Evolutionary conservation across 2,888 invertebrate genomes (phyloP).

Genomic region (Erpobdella octoculata): DNA sequence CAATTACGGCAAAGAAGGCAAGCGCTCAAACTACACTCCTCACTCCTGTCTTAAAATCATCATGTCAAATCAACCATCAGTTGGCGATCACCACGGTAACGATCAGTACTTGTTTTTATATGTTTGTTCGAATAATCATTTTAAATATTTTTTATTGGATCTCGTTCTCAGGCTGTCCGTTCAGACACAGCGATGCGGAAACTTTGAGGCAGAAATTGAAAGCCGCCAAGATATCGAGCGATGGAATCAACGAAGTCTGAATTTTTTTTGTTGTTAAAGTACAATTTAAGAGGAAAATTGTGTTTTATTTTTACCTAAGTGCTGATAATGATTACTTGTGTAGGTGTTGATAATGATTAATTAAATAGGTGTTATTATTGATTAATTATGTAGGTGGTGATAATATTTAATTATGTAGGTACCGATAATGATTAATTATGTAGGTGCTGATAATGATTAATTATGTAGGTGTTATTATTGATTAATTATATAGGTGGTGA

Average conservation of each 20-base stretch:
- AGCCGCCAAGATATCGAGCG: conserved; percentile 48
- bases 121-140: not conserved
- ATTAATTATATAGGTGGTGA: not conserved
- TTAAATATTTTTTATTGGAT: conserved; percentile 10
- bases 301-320: too few relatives aligned
- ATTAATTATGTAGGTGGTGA: not conserved
- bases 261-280: not conserved
- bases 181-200: conserved; percentile 68
- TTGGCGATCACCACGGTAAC: conserved; percentile 37
- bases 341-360: not conserved
- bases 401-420: not conserved
- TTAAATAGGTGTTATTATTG: not conserved
- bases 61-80: conserved; percentile 50
- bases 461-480: not conserved
- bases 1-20: conserved; percentile 90
- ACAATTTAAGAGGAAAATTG: not conserved
- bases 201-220: conserved; percentile 67
- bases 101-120: not conserved
- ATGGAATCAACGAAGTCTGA: conserved; percentile 44
- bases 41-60: conserved; percentile 82
- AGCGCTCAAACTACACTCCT: conserved; percentile 76
- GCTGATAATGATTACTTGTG: not conserved
- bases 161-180: conserved; percentile 77
- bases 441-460: not conserved
- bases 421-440: not conserved